Evolutionary conservation across 2,113 vertebrate genomes (phyloP).

Genomic region (Onychorhynchus coronatus): DNA sequence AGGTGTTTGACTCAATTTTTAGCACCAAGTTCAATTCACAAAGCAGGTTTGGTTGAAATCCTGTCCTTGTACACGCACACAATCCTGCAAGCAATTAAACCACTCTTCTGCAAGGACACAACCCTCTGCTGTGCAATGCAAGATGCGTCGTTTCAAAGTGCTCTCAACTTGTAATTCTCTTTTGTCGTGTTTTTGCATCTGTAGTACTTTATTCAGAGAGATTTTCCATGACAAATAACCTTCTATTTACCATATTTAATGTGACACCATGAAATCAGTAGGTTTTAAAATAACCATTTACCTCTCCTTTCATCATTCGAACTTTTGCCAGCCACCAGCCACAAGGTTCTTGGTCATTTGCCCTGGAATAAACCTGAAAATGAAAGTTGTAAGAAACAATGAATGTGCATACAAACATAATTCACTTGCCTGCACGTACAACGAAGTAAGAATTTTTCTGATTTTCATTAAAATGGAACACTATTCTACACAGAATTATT

Average conservation of each 20-base stretch:
- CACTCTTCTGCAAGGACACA: not conserved
- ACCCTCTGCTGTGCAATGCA: not conserved
- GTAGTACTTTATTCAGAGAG: not conserved
- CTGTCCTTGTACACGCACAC: not conserved
- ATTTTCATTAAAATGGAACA: not conserved
- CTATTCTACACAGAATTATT: not conserved
- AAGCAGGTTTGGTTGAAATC: not conserved
- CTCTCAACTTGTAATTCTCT: not conserved
- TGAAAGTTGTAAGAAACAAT: not conserved
- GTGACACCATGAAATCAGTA: not conserved
- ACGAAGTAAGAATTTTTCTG: not conserved
- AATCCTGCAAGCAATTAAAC: not conserved
- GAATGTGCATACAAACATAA: not conserved
- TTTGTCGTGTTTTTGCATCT: not conserved
- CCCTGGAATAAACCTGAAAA: slow-evolving; percentile 81
- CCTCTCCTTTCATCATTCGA: slow-evolving; percentile 88
- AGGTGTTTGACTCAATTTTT: not conserved
- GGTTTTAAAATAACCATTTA: slow-evolving; percentile 38
- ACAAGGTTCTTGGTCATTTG: slow-evolving; percentile 86
- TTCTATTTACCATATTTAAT: not conserved
- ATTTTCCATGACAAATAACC: not conserved
- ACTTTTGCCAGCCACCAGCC: slow-evolving; percentile 87
- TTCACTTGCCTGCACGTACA: not conserved
- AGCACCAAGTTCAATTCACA: not conserved
- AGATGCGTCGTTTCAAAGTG: not conserved